These are phyloP conservation scores for Hypotaenidia okinawae DNA, from an alignment of 2,797 vertebrate genomes.

Conservation along the genomic window DNA sequence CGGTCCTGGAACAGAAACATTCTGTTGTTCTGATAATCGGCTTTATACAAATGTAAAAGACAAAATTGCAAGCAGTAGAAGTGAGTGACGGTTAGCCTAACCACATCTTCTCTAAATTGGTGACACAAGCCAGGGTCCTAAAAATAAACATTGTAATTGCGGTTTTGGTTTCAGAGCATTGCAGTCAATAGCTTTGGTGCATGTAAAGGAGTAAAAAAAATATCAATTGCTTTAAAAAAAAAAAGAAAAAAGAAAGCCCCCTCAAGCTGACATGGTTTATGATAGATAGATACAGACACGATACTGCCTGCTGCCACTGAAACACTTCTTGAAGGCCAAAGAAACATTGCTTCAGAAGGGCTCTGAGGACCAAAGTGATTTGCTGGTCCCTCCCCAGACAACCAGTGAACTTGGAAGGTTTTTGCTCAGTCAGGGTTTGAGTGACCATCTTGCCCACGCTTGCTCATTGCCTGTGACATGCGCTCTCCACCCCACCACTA, in stretches of 20 bases:
- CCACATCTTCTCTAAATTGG: constrained; percentile 75
- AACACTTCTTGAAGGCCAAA: background rate
- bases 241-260: background rate
- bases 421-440: background rate
- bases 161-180: constrained; percentile 68
- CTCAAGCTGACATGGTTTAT: background rate
- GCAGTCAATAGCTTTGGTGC: constrained; percentile 31
- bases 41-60: constrained; percentile 45
- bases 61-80: constrained; percentile 43
- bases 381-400: background rate
- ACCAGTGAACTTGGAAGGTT: background rate
- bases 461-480: background rate
- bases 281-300: background rate
- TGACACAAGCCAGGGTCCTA: constrained; percentile 59
- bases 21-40: constrained; percentile 4
- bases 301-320: background rate
- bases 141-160: constrained; percentile 70
- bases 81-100: constrained; percentile 56
- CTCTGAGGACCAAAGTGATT: background rate
- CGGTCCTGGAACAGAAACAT: background rate
- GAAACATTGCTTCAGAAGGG: background rate
- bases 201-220: background rate
- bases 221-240: no score
- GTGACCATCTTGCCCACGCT: accelerated
- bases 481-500: background rate